A percentile compares a stretch with the other conserved stretches of the same genome.
These are phyloP conservation scores for Dermolepida albohirtum DNA, from an alignment of 2,888 invertebrate genomes.

Conservation along the genomic window DNA sequence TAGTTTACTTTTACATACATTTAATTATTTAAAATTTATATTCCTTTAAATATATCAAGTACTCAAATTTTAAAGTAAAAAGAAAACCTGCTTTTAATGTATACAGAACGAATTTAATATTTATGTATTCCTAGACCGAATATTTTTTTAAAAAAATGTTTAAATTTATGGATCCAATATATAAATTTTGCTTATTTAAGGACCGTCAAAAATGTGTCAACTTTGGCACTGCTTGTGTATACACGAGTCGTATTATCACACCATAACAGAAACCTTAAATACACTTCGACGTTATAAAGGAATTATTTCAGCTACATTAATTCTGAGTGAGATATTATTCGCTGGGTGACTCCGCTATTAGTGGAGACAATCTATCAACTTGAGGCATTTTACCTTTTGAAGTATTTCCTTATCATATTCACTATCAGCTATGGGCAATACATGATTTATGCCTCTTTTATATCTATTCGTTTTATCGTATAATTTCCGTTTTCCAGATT, in stretches of 20 bases:
- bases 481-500: constrained; percentile 40
- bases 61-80: no score
- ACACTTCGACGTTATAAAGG: constrained; percentile 30
- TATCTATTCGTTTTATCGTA: constrained; percentile 41
- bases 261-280: constrained; percentile 24
- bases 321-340: constrained; percentile 33
- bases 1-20: no score
- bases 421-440: constrained; percentile 26
- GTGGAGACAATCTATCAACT: constrained; percentile 39
- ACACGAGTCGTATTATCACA: constrained; percentile 19
- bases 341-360: constrained; percentile 35
- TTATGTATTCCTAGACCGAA: no score
- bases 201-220: constrained; percentile 13
- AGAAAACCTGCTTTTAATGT: no score
- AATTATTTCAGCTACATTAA: constrained; percentile 38
- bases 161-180: neutral
- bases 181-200: neutral
- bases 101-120: no score
- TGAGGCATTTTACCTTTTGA: constrained; percentile 35
- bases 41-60: no score
- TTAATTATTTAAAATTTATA: no score
- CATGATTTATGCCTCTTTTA: constrained; percentile 40
- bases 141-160: neutral
- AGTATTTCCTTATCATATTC: constrained; percentile 16
- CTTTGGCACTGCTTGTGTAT: constrained; percentile 5